Conservation (phyloP, 2,113 vertebrate species). For the Xiphophorus couchianus region DNA sequence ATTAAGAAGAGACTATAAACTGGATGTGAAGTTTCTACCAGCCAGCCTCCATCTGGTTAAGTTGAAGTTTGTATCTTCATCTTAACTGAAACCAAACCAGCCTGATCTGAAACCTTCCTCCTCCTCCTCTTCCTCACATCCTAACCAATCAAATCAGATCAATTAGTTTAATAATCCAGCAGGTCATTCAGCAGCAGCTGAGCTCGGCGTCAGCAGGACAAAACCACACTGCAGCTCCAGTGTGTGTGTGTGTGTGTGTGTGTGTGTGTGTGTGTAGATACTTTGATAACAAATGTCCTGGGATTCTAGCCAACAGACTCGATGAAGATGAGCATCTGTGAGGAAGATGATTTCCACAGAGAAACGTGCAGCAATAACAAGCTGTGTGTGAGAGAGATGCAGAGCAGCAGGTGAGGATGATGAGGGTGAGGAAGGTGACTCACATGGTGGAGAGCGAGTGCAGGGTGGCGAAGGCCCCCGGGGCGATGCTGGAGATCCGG, state of each 20-base stretch:
- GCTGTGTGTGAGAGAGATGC: slow-evolving; percentile 8
- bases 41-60: no score
- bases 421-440: slow-evolving; percentile 56
- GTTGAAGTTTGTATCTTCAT: no score
- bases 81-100: neutral
- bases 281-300: slow-evolving; percentile 62
- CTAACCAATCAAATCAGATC: neutral
- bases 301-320: slow-evolving; percentile 53
- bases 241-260: slow-evolving; percentile 1
- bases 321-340: slow-evolving; percentile 66
- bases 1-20: no score
- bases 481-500: slow-evolving; percentile 91
- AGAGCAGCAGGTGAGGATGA: no score
- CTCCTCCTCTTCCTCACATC: neutral
- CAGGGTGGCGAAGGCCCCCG: slow-evolving; percentile 93
- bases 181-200: slow-evolving; percentile 29
- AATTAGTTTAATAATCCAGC: neutral
- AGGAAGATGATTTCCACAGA: slow-evolving; percentile 37
- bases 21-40: no score
- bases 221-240: slow-evolving; percentile 19
- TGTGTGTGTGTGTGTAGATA: slow-evolving; percentile 40
- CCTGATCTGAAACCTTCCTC: neutral
- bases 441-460: slow-evolving; percentile 98
- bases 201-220: slow-evolving; percentile 16
- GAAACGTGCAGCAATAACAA: slow-evolving; percentile 30